phyloP scores from a whole-genome alignment of 2,113 vertebrate genomes.

The Glaucidium brasilianum region DNA sequence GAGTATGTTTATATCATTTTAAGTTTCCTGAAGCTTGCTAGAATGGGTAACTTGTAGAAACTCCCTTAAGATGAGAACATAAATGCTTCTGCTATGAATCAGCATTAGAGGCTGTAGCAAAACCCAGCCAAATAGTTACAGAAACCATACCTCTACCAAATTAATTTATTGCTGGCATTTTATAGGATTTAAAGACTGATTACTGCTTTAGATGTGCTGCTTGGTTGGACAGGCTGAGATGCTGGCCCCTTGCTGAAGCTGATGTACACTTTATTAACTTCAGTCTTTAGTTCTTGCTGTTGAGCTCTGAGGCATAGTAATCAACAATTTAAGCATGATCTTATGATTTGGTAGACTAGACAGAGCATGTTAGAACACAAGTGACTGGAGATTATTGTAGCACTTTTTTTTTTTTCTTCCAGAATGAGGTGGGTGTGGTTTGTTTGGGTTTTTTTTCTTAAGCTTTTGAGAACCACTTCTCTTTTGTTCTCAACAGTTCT shows the following conservation, averaged over 20 bases:
- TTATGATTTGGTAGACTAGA: not conserved
- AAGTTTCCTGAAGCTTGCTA: not conserved
- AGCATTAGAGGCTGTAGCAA: not conserved
- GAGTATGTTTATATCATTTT: not conserved
- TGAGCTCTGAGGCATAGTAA: not conserved
- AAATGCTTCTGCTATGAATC: not conserved
- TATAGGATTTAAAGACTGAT: not conserved
- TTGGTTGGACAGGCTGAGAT: not conserved
- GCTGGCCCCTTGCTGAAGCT: not conserved
- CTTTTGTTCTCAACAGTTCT: not conserved
- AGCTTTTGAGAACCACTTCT: not conserved
- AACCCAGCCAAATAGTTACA: not conserved
- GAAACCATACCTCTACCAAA: not conserved
- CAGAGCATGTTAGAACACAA: not conserved
- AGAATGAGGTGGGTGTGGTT: too few relatives aligned
- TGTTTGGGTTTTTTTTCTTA: not conserved
- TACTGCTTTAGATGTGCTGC: not conserved
- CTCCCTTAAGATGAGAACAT: not conserved
- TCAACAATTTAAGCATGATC: not conserved
- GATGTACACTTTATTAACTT: not conserved
- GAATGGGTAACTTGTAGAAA: not conserved
- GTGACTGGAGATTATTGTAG: not conserved
- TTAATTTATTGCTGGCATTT: not conserved
- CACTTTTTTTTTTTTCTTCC: not conserved
- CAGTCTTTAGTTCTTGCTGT: not conserved